Conservation (phyloP, 2,113 vertebrate species). For the Ibidorhyncha struthersii region DNA sequence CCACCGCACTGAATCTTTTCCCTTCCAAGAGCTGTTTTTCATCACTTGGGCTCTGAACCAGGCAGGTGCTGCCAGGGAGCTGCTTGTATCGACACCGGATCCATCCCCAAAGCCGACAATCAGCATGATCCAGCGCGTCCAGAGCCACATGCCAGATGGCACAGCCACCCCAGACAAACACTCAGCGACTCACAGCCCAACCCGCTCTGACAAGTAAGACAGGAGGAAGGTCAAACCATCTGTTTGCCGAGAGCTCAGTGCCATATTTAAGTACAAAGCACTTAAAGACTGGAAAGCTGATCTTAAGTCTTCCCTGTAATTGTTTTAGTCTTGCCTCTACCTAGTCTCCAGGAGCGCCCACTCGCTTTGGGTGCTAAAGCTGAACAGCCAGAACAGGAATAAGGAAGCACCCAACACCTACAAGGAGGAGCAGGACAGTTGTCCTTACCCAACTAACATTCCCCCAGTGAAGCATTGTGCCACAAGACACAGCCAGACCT, state of each 20-base stretch:
- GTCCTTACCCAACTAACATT: neutral
- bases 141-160: slow-evolving; percentile 13
- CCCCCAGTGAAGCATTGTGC: neutral
- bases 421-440: neutral
- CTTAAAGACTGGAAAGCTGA: neutral
- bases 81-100: accelerated
- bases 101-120: neutral
- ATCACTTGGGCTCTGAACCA: neutral
- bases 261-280: neutral
- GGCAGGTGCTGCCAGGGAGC: neutral
- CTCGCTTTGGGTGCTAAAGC: neutral
- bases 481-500: neutral
- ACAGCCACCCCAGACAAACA: neutral
- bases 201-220: neutral
- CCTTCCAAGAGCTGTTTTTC: neutral
- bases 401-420: neutral
- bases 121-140: accelerated
- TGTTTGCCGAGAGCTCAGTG: neutral
- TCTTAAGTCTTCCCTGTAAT: neutral
- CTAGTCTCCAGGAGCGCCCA: accelerated
- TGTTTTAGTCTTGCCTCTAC: neutral
- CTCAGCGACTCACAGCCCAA: neutral
- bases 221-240: slow-evolving; percentile 31
- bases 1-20: accelerated
- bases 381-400: neutral